Evolutionary conservation across 2,888 invertebrate genomes (phyloP).

Genomic region (Hypomecis punctinalis): DNA sequence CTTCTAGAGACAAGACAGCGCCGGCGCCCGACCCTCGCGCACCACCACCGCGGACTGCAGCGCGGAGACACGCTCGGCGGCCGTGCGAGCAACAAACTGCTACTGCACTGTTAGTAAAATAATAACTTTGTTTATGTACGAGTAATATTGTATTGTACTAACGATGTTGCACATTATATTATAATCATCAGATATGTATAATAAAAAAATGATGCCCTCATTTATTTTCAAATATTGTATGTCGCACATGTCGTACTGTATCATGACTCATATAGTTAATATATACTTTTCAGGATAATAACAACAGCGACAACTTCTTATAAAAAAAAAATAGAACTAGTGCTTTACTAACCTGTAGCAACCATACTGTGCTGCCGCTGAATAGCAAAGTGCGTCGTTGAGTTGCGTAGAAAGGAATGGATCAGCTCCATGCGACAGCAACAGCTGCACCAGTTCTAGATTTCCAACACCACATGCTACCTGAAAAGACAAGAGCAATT

Average conservation of each 20-base stretch:
- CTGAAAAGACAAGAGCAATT: slow-evolving; percentile 55
- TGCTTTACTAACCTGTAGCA: slow-evolving; percentile 87
- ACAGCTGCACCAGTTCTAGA: slow-evolving; percentile 90
- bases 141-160: too few species aligned
- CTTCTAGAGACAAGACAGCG: slow-evolving; percentile 93
- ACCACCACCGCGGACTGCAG: slow-evolving; percentile 86
- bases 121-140: not conserved
- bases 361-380: slow-evolving; percentile 93
- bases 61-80: slow-evolving; percentile 91
- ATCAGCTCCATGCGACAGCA: slow-evolving; percentile 94
- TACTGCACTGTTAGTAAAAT: slow-evolving; percentile 87
- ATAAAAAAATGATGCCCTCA: too few species aligned
- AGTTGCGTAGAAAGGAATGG: slow-evolving; percentile 94
- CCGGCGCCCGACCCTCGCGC: slow-evolving; percentile 84
- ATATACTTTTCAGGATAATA: not conserved
- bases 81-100: slow-evolving; percentile 96
- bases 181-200: too few species aligned
- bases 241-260: too few species aligned
- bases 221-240: too few species aligned
- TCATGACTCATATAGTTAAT: too few species aligned
- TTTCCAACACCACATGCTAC: slow-evolving; percentile 93
- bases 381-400: slow-evolving; percentile 93
- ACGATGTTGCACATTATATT: too few species aligned
- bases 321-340: not conserved
- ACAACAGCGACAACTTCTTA: not conserved